Percentiles rank a stretch among this genome's conserved stretches.
These are phyloP conservation scores for Mesodorylaimus sp. DNA, from an alignment of 2,888 invertebrate genomes.

Conservation along the genomic window DNA sequence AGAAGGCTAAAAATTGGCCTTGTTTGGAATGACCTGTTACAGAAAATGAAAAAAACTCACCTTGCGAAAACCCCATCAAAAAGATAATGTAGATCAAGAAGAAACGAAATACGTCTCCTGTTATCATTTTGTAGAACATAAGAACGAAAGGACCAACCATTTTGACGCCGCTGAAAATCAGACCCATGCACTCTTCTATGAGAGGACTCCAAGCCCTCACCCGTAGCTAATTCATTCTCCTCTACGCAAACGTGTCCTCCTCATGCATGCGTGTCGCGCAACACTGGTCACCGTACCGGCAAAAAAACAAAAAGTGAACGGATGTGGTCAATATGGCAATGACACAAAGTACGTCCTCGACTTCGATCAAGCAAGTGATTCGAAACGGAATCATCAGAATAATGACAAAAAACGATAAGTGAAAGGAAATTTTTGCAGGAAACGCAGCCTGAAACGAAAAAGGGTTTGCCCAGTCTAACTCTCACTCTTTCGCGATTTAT, in stretches of 20 bases:
- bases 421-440: slow-evolving; percentile 75
- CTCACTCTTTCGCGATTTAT: slow-evolving; percentile 18
- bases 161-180: slow-evolving; percentile 71
- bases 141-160: slow-evolving; percentile 98
- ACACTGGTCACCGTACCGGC: slow-evolving; percentile 48
- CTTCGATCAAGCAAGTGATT: slow-evolving; percentile 59
- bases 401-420: slow-evolving; percentile 74
- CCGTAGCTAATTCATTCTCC: too few relatives aligned
- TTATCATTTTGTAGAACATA: slow-evolving; percentile 96
- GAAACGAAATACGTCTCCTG: slow-evolving; percentile 82
- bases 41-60: slow-evolving; percentile 34
- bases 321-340: slow-evolving; percentile 85
- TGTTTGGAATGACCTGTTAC: background rate
- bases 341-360: slow-evolving; percentile 75
- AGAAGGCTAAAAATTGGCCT: slow-evolving; percentile 19
- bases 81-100: slow-evolving; percentile 90
- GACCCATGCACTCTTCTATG: too few relatives aligned
- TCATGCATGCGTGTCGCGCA: too few relatives aligned
- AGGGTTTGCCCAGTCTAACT: background rate
- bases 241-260: too few relatives aligned
- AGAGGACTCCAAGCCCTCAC: too few relatives aligned
- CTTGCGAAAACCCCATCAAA: slow-evolving; percentile 90
- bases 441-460: slow-evolving; percentile 52
- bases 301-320: slow-evolving; percentile 90
- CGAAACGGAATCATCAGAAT: slow-evolving; percentile 64